phyloP scores from a whole-genome alignment of 2,113 vertebrate species.

The Tetrax tetrax region DNA sequence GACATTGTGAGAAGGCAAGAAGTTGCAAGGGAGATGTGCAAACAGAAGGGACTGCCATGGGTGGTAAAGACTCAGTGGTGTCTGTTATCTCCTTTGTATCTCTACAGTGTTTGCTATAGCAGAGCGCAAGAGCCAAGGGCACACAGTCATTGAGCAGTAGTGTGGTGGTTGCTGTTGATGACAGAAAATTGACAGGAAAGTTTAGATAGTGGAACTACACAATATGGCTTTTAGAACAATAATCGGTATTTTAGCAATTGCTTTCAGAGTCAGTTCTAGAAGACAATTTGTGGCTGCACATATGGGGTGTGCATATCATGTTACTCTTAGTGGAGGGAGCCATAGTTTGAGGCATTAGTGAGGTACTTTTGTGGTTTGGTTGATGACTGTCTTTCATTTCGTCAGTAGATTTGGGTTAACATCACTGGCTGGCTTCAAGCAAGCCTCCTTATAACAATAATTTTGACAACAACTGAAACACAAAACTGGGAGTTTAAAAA shows the following conservation, averaged over 20 bases:
- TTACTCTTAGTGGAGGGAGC: background rate
- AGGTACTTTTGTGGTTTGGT: background rate
- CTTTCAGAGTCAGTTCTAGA: background rate
- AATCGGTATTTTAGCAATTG: background rate
- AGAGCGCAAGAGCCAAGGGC: rapidly evolving
- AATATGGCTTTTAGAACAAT: background rate
- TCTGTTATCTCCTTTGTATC: background rate
- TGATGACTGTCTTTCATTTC: background rate
- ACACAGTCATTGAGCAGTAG: background rate
- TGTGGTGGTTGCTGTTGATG: background rate
- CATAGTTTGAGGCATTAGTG: background rate
- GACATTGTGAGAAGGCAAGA: background rate
- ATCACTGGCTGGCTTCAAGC: background rate
- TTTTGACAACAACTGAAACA: background rate
- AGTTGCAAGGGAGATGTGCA: background rate
- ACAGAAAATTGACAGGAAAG: background rate
- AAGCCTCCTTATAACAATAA: background rate
- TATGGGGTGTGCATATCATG: background rate
- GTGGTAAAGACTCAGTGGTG: background rate
- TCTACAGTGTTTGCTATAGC: background rate
- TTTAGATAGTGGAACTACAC: background rate
- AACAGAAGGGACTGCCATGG: background rate
- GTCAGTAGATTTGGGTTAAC: background rate
- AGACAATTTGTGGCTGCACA: background rate
- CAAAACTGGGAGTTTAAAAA: background rate